Conservation (phyloP, 2,113 vertebrate genomes). For the Zapornia atra region DNA sequence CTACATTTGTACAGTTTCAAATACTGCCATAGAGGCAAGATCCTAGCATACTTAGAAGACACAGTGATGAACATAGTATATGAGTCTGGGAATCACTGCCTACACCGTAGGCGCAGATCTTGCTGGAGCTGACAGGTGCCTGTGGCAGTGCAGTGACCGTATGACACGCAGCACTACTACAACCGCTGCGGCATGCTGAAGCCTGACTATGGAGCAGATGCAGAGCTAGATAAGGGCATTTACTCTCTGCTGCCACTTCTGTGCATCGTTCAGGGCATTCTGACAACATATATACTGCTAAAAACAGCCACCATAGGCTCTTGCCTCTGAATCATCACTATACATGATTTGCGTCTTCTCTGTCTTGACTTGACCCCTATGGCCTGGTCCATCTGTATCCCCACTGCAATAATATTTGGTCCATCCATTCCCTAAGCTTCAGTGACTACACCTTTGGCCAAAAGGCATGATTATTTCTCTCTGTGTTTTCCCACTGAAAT, state of each 20-base stretch:
- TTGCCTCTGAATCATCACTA: neutral
- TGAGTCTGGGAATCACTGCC: neutral
- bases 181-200: neutral
- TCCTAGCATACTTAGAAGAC: neutral
- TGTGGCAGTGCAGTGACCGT: neutral
- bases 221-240: neutral
- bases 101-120: neutral
- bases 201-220: neutral
- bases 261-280: neutral
- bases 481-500: neutral
- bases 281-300: neutral
- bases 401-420: neutral
- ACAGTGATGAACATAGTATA: neutral
- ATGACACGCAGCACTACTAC: neutral
- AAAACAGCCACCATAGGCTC: rapidly evolving
- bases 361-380: neutral
- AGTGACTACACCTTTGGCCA: neutral
- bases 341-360: rapidly evolving
- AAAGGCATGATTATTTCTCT: neutral
- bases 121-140: neutral
- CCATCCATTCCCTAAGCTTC: neutral
- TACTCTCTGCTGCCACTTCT: neutral
- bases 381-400: neutral
- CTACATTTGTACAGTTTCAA: neutral
- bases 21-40: neutral